These are phyloP conservation scores for Andrena minutula DNA, from an alignment of 2,888 invertebrate genomes.

Conservation along the genomic window DNA sequence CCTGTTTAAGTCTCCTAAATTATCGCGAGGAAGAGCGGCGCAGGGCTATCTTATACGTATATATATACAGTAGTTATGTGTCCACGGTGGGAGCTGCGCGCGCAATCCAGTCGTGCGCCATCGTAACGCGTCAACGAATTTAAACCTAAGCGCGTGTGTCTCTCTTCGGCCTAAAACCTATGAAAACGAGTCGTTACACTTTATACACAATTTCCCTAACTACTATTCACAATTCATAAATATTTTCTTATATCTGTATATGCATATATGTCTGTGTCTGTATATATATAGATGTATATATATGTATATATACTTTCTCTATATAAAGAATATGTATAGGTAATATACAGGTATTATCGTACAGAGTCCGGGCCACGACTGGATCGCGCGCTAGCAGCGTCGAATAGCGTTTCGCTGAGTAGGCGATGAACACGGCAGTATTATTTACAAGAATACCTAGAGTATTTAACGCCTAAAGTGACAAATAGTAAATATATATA, in stretches of 20 bases:
- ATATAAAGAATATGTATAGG: slow-evolving; percentile 61
- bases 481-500: slow-evolving; percentile 61
- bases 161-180: slow-evolving; percentile 59
- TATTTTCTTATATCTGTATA: slow-evolving; percentile 65
- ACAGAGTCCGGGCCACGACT: slow-evolving; percentile 61
- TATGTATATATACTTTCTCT: slow-evolving; percentile 36
- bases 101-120: slow-evolving; percentile 63
- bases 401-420: slow-evolving; percentile 41
- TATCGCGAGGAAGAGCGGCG: slow-evolving; percentile 55
- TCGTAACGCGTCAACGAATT: slow-evolving; percentile 68
- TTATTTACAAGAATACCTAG: slow-evolving; percentile 66
- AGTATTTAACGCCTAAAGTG: slow-evolving; percentile 58
- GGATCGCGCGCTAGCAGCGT: slow-evolving; percentile 30
- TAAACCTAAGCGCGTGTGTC: slow-evolving; percentile 67
- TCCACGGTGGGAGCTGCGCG: background rate
- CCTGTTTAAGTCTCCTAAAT: slow-evolving; percentile 76
- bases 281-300: slow-evolving; percentile 45
- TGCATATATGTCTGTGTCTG: slow-evolving; percentile 45
- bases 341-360: slow-evolving; percentile 71
- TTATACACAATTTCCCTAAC: slow-evolving; percentile 74
- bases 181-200: slow-evolving; percentile 51
- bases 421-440: slow-evolving; percentile 56
- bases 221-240: slow-evolving; percentile 79
- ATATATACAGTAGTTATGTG: slow-evolving; percentile 21
- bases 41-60: background rate